These are phyloP conservation scores for Acrossocheilus fasciatus DNA, from an alignment of 2,797 vertebrate species.

Conservation along the genomic window DNA sequence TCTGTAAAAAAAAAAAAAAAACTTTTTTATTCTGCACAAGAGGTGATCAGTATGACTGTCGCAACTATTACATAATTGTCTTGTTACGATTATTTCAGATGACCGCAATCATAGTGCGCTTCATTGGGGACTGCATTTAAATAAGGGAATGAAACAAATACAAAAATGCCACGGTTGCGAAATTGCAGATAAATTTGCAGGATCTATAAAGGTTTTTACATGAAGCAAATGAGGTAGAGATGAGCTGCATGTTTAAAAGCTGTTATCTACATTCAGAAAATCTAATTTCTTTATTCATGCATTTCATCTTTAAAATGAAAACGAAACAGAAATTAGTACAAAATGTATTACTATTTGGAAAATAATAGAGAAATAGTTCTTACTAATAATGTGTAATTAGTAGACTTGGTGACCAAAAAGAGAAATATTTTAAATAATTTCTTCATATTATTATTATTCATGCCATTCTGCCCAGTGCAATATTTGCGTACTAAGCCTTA, in stretches of 20 bases:
- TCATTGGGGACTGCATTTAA: neutral
- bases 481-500: neutral
- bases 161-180: neutral
- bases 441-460: neutral
- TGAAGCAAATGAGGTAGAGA: neutral
- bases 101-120: neutral
- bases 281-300: neutral
- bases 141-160: neutral
- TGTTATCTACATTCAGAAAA: neutral
- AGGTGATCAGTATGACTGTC: neutral
- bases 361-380: neutral
- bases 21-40: neutral
- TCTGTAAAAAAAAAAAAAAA: conserved; percentile 1
- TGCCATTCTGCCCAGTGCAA: neutral
- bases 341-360: neutral
- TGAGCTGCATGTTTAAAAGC: neutral
- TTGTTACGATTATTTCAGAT: neutral
- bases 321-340: neutral
- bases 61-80: neutral
- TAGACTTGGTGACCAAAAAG: neutral
- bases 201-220: neutral
- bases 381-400: neutral
- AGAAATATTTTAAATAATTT: neutral
- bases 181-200: neutral
- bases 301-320: neutral